Evolutionary conservation across 2,797 vertebrate species (phyloP).

Genomic region (Apogon talboti): DNA sequence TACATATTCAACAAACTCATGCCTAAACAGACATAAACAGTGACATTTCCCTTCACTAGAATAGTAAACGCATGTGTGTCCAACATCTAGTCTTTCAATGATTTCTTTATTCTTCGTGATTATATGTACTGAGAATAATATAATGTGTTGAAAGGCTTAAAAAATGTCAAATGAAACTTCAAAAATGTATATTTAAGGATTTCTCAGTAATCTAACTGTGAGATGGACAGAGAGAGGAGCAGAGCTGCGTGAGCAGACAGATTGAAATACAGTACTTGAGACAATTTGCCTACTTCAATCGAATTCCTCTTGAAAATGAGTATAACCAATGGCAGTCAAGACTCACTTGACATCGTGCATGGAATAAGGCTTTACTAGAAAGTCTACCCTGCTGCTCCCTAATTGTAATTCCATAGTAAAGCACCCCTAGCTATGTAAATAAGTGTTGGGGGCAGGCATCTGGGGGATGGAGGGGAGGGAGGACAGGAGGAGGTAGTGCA

Average conservation of each 20-base stretch:
- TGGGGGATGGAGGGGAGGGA: conserved; percentile 42
- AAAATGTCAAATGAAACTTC: conserved; percentile 3
- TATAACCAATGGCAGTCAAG: conserved; percentile 61
- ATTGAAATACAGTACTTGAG: conserved; percentile 38
- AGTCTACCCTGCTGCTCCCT: conserved; percentile 60
- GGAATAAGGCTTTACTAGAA: conserved; percentile 63
- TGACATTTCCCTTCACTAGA: conserved; percentile 47
- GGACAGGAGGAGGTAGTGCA: conserved; percentile 47
- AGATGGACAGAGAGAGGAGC: conserved; percentile 5
- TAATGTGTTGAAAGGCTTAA: conserved; percentile 5
- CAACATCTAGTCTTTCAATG: conserved; percentile 35
- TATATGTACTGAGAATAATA: conserved; percentile 17
- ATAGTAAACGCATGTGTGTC: conserved; percentile 46
- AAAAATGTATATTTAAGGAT: conserved; percentile 13
- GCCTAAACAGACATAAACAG: conserved; percentile 34
- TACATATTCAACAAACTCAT: conserved; percentile 29
- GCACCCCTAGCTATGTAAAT: conserved; percentile 79
- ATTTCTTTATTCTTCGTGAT: conserved; percentile 24
- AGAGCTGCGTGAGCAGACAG: conserved; percentile 9
- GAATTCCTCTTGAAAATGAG: conserved; percentile 59
- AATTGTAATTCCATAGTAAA: conserved; percentile 80
- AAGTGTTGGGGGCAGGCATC: conserved; percentile 69
- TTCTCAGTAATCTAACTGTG: neutral
- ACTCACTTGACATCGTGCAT: conserved; percentile 65
- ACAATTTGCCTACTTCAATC: conserved; percentile 50